Conservation (phyloP, 2,797 vertebrate species). For the Bradypodion ventrale region DNA sequence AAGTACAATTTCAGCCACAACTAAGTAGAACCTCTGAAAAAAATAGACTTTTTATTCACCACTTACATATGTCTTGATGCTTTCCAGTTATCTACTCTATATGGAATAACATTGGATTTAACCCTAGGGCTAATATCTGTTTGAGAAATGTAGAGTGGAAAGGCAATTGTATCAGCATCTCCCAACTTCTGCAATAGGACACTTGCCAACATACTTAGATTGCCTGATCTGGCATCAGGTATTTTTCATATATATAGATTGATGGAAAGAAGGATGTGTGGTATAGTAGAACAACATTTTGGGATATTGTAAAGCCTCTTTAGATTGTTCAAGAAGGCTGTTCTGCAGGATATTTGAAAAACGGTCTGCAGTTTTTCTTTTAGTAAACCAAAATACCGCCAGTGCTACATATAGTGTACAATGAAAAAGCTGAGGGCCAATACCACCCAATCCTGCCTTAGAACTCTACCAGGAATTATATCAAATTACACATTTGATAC, state of each 20-base stretch:
- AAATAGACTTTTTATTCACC: too few relatives aligned
- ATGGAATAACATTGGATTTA: too few relatives aligned
- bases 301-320: constrained; percentile 43
- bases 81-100: too few relatives aligned
- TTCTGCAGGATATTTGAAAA: constrained; percentile 17
- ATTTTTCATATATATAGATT: constrained; percentile 37
- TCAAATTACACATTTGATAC: constrained; percentile 23
- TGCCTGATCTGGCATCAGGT: not conserved
- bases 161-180: too few relatives aligned
- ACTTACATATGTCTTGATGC: too few relatives aligned
- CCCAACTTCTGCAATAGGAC: too few relatives aligned
- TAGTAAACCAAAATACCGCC: constrained; percentile 43
- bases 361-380: constrained; percentile 46
- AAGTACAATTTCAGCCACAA: too few relatives aligned
- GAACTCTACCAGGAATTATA: constrained; percentile 25
- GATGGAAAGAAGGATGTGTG: constrained; percentile 49
- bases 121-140: too few relatives aligned
- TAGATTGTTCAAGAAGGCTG: constrained; percentile 15
- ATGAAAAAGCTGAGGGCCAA: constrained; percentile 39
- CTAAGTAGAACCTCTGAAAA: too few relatives aligned
- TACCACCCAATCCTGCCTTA: constrained; percentile 11
- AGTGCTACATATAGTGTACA: constrained; percentile 25
- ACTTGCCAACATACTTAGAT: too few relatives aligned
- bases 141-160: too few relatives aligned
- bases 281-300: constrained; percentile 18